Conservation (phyloP, 2,888 invertebrate species). For the Odontocolon sp. region DNA sequence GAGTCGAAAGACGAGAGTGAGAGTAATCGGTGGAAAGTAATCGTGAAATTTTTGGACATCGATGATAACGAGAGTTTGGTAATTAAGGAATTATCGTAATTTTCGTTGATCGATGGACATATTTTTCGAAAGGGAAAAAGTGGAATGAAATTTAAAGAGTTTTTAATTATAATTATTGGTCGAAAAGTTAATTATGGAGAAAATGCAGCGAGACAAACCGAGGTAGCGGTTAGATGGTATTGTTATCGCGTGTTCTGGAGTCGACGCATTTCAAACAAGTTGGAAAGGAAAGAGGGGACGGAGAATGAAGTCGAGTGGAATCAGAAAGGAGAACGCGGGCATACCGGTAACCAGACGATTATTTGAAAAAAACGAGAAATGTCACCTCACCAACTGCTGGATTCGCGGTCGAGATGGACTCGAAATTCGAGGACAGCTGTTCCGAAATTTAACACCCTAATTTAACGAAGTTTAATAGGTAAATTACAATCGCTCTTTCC, state of each 20-base stretch:
- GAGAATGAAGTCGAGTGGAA: not conserved
- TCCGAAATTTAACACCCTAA: constrained; percentile 35
- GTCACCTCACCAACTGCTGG: constrained; percentile 31
- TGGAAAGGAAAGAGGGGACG: not conserved
- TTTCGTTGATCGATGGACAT: not conserved
- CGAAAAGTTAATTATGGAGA: too few species aligned
- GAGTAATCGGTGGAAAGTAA: not conserved
- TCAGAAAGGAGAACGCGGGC: not conserved
- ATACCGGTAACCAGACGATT: not conserved
- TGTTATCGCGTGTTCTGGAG: not conserved
- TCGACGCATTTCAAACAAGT: not conserved
- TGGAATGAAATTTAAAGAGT: too few species aligned
- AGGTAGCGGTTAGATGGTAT: too few species aligned
- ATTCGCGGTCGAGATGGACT: constrained; percentile 37
- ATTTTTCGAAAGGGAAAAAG: not conserved
- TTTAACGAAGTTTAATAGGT: constrained; percentile 55
- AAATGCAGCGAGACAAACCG: too few species aligned
- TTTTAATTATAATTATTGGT: too few species aligned
- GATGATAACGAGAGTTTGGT: not conserved
- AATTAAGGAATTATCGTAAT: not conserved
- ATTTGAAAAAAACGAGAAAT: constrained; percentile 38
- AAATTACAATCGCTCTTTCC: constrained; percentile 14
- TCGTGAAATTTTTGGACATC: not conserved
- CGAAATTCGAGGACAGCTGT: constrained; percentile 19
- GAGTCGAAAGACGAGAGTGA: not conserved